Evolutionary conservation across 1,140 invertebrate species (phyloP), one percentile per base, ranked within the genome.

Genomic region (Hylyphantes graminicola): DNA sequence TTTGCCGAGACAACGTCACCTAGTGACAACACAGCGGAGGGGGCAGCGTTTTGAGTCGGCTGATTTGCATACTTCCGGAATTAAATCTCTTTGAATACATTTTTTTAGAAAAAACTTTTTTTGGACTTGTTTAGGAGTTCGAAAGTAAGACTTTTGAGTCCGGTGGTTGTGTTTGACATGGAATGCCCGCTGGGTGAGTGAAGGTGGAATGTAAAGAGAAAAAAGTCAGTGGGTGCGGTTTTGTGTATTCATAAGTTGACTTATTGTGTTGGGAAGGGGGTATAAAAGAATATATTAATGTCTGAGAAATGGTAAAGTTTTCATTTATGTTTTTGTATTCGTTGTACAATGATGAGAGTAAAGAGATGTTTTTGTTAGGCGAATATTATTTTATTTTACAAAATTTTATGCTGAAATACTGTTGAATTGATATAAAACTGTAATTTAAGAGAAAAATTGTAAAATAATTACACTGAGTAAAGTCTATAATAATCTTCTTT

Each of bases 31-130:
- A 57, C 19, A 9, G 59, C 48, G 35, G n/a, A 35, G 53, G 15
- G 17, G 17, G 53, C 50, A 15, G 76, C 15, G 63, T 54, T 67
- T 67, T 67, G 51, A n/a, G 51, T 67, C 7, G 61, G 51, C 10
- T 55, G 63, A 78, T 78, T 78, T 78, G 76, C 63, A 78, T 78
- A 78, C 67, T 67, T 78, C 76, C 76, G 76, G 76, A 78, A 78
- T 78, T 78, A 76, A 76, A 76, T 76, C 74, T 76, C 74, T n/a
- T n/a, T 61, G 57, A 61, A 35, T 35, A 35, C 35, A 35, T 35
- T 35, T 35, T 35, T 35, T 35, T 35, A 5, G 35, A 51, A 70
- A 70, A 51, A 70, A n/a, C n/a, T 70, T 15, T 70, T 70, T 70
- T 70, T 70, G 48, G 8, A 70, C 50, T 51, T 13, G 48, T 19